Evolutionary conservation across 1,140 invertebrate species (phyloP).

Genomic region (Pachypeltis micranthus): DNA sequence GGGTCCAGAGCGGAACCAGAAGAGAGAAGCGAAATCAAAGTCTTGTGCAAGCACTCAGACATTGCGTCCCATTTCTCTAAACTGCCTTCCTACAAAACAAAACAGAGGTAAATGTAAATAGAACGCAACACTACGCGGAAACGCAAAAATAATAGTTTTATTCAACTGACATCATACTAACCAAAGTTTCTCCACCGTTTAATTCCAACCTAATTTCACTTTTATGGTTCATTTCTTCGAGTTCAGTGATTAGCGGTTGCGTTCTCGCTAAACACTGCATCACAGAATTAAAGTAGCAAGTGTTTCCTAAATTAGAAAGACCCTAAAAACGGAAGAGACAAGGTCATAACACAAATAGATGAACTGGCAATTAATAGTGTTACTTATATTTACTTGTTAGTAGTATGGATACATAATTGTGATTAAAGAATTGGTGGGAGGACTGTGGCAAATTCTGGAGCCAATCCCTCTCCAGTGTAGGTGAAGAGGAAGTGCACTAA

Average conservation of each 20-base stretch:
- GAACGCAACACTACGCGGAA: no score
- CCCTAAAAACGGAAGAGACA: no score
- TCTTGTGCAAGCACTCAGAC: conserved; percentile 51
- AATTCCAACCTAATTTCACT: conserved; percentile 57
- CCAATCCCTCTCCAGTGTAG: no score
- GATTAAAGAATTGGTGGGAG: no score
- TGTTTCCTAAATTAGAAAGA: conserved; percentile 81
- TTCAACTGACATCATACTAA: conserved; percentile 7
- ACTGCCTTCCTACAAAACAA: conserved; percentile 40
- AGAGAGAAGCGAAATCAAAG: conserved; percentile 36
- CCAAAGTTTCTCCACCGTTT: conserved; percentile 40
- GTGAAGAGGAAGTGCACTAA: no score
- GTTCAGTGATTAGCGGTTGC: conserved; percentile 57
- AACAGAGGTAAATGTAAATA: no score
- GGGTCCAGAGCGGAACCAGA: conserved; percentile 50
- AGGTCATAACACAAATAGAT: no score
- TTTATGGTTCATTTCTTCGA: conserved; percentile 54
- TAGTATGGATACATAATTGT: no score
- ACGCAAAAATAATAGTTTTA: not conserved
- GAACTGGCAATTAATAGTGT: no score
- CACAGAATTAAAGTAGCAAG: conserved; percentile 93
- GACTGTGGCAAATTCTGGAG: no score
- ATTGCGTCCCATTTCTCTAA: conserved; percentile 58
- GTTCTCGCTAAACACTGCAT: conserved; percentile 84
- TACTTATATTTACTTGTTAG: no score